phyloP scores from a whole-genome alignment of 2,888 invertebrate species.

The Electrophaes corylata region DNA sequence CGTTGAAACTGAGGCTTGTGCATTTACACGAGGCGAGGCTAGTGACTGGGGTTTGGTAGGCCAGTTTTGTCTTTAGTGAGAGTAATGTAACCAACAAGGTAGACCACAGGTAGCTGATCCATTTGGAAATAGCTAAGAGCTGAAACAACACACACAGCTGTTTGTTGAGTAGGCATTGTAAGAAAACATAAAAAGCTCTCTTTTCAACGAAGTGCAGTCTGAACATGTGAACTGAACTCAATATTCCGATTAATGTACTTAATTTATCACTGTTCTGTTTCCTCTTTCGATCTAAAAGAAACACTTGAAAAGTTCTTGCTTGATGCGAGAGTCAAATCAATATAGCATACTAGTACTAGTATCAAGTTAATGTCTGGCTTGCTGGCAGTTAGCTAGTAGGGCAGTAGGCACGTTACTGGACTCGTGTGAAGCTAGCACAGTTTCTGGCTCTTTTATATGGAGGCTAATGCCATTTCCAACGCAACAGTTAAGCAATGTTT shows the following conservation, averaged over 20 bases:
- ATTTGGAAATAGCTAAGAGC: too few relatives aligned
- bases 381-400: not conserved
- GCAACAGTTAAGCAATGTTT: constrained; percentile 39
- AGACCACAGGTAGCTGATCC: not conserved
- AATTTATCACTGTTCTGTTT: not conserved
- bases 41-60: constrained; percentile 6
- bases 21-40: constrained; percentile 13
- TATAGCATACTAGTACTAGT: not conserved
- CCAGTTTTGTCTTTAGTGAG: not conserved
- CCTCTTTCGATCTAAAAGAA: not conserved
- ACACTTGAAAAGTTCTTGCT: not conserved
- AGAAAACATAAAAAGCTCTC: too few relatives aligned
- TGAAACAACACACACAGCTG: too few relatives aligned
- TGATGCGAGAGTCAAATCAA: not conserved
- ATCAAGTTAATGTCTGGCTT: not conserved
- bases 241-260: too few relatives aligned
- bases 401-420: not conserved
- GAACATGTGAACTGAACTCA: too few relatives aligned
- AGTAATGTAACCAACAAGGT: not conserved
- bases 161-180: too few relatives aligned
- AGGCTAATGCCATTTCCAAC: constrained; percentile 35
- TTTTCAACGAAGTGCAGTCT: too few relatives aligned
- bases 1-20: constrained; percentile 14
- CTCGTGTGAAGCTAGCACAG: constrained; percentile 1
- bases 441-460: constrained; percentile 18